These are phyloP conservation scores for Semicossyphus pulcher DNA, from an alignment of 2,113 vertebrate species.

Conservation along the genomic window DNA sequence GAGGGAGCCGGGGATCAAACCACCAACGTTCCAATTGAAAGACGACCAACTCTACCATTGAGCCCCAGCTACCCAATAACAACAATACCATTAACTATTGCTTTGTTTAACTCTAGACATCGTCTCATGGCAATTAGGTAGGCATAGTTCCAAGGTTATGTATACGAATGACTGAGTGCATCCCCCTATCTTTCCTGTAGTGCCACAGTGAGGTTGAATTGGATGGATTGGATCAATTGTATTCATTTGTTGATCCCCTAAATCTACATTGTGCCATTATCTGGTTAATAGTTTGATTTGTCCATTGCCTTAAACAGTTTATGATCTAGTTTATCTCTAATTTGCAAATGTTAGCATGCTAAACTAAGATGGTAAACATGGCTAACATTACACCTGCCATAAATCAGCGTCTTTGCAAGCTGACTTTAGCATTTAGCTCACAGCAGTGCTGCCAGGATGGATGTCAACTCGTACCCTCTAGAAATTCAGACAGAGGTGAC, in stretches of 20 bases:
- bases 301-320: neutral
- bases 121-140: too few species aligned
- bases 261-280: neutral
- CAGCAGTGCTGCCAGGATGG: neutral
- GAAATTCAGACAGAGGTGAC: slow-evolving; percentile 5
- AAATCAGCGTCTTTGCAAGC: neutral
- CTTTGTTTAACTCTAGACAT: too few species aligned
- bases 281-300: neutral
- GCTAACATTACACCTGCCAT: too few species aligned
- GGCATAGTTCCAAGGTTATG: neutral
- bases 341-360: neutral
- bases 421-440: neutral
- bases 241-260: neutral
- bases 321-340: neutral
- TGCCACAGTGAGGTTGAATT: neutral
- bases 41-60: too few species aligned
- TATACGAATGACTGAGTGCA: neutral
- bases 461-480: neutral
- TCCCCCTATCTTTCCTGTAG: neutral
- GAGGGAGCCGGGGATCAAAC: too few species aligned
- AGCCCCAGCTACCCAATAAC: too few species aligned
- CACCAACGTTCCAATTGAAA: too few species aligned
- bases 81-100: too few species aligned
- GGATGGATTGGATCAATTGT: neutral
- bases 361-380: neutral